Evolutionary conservation across 2,113 vertebrate species (phyloP).

Genomic region (Nycticryphes semicollaris): DNA sequence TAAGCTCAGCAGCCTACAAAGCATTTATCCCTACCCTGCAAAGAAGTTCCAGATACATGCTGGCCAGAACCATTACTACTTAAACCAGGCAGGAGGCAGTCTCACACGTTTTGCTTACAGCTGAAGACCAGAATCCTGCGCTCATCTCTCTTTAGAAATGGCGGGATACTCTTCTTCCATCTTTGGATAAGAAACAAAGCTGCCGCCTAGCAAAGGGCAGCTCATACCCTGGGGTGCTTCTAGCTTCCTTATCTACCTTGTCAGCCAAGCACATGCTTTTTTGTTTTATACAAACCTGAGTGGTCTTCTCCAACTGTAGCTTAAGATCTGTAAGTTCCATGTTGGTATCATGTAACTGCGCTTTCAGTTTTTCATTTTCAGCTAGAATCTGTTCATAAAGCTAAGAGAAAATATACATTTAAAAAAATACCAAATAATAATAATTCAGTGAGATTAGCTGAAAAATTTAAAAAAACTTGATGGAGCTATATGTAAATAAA

Average conservation of each 20-base stretch:
- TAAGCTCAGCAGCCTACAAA: not conserved
- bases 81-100: not conserved
- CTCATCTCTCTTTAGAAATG: not conserved
- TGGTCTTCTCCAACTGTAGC: conserved; percentile 94
- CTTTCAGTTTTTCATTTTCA: conserved; percentile 97
- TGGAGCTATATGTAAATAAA: not conserved
- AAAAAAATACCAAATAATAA: not conserved
- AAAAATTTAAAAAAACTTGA: not conserved
- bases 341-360: conserved; percentile 94
- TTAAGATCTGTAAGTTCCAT: conserved; percentile 94
- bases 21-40: not conserved
- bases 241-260: not conserved
- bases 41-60: not conserved
- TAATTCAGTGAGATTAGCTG: not conserved
- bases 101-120: not conserved
- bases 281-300: conserved; percentile 82
- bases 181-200: not conserved
- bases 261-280: not conserved
- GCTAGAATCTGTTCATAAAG: conserved; percentile 97
- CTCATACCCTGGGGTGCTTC: not conserved
- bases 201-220: not conserved
- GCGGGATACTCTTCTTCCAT: not conserved
- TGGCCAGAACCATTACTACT: not conserved
- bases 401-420: conserved; percentile 69
- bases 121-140: not conserved